These are phyloP conservation scores for Galendromus occidentalis DNA, from an alignment of 1,140 invertebrate species.

Conservation along the genomic window DNA sequence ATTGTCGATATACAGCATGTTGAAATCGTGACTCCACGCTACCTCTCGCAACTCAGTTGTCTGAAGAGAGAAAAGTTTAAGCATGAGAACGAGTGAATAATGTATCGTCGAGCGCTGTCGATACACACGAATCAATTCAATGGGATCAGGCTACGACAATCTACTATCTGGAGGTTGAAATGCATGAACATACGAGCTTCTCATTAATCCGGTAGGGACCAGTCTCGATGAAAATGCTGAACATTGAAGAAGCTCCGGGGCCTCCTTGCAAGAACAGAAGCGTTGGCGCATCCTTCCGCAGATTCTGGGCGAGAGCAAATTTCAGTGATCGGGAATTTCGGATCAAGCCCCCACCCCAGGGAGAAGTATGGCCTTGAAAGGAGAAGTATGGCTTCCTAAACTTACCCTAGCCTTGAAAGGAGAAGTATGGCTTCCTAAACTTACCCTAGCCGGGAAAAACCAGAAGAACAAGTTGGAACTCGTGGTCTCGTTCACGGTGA, in stretches of 20 bases:
- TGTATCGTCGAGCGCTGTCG: neutral
- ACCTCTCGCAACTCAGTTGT: neutral
- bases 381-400: neutral
- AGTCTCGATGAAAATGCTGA: constrained; percentile 56
- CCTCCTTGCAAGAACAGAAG: constrained; percentile 63
- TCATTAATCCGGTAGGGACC: constrained; percentile 40
- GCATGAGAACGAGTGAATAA: neutral
- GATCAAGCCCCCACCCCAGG: neutral
- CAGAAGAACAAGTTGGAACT: constrained; percentile 71
- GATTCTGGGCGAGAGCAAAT: constrained; percentile 19
- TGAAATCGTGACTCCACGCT: constrained; percentile 13
- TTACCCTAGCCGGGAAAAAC: constrained; percentile 54
- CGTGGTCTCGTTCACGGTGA: constrained; percentile 50
- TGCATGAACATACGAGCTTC: constrained; percentile 36
- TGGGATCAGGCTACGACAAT: constrained; percentile 53
- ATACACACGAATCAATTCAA: constrained; percentile 31
- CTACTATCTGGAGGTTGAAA: constrained; percentile 17
- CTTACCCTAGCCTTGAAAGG: constrained; percentile 31
- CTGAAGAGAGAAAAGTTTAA: neutral
- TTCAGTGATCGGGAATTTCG: neutral
- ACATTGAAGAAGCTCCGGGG: constrained; percentile 54
- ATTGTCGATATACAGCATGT: constrained; percentile 29
- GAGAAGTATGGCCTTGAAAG: neutral
- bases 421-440: neutral
- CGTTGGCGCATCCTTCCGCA: constrained; percentile 38